Evolutionary conservation across 2,888 invertebrate genomes (phyloP), one percentile per base, ranked within the genome.

Genomic region (Gortyna flavago): DNA sequence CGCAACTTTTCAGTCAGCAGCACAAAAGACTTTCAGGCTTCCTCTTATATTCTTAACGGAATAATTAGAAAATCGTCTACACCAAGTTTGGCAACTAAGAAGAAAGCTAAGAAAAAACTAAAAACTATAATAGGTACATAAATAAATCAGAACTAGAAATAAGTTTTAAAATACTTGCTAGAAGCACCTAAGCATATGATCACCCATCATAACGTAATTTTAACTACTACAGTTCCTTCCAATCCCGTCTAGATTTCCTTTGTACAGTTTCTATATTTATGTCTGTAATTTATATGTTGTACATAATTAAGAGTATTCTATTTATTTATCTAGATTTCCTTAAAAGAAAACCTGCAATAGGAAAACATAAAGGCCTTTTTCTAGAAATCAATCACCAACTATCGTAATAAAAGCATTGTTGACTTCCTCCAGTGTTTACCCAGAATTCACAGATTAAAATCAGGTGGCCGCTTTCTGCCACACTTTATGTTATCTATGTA

Each of bases 361-460:
- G 25, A 70, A 72, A 83, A 78, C 11, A 29, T 57, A 29, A 66
- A 51, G 4, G n/a, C 38, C 4, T 69, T 32, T 32, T 48, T 54
- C 11, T 13, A 57, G 48, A 69, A 83, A 70, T 83, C 48, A 69
- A 59, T 75, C 57, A 32, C 38, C 66, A 44, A 44, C 13, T 57
- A 69, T 75, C 51, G 8, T 25, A 69, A 69, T 65, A 21, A 81
- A 74, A 71, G 21, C 57, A 44, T 29, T 77, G 32, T 64, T 77
- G 54, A 38, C 29, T 67, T 72, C 51, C 61, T 32, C 48, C 41
- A 35, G 11, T 38, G 8, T 54, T 69, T 80, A 70, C 66, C 21
- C 4, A 71, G 84, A 83, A 82, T 72, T 69, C 6, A 57, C 2
- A 61, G 85, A 83, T 84, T 59, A 64, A 66, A 51, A 80, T 84